Evolutionary conservation across 2,113 vertebrate species (phyloP).

Genomic region (Lycocorax pyrrhopterus): DNA sequence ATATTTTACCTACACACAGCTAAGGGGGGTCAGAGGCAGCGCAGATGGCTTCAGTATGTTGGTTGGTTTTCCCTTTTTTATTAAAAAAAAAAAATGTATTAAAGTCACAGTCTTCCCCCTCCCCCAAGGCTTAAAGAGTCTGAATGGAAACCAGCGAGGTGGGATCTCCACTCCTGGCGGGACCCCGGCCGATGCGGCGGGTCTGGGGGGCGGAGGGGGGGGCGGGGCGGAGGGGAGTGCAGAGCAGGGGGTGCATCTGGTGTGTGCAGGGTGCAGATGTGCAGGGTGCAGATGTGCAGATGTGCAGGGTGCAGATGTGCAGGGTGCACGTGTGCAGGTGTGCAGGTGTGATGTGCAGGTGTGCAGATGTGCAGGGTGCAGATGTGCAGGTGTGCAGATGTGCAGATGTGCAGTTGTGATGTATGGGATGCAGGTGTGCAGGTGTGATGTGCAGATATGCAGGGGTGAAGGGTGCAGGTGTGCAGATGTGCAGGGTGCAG

Average conservation of each 20-base stretch:
- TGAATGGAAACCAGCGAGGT: neutral
- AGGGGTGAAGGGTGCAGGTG: too few relatives aligned
- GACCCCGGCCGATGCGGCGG: fast-evolving
- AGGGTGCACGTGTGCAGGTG: neutral
- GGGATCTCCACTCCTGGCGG: neutral
- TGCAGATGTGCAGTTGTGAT: neutral
- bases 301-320: neutral
- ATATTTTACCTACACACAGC: slow-evolving; percentile 74
- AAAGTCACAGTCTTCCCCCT: slow-evolving; percentile 49
- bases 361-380: too few relatives aligned
- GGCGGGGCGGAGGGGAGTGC: neutral
- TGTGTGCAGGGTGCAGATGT: neutral
- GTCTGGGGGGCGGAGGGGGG: neutral
- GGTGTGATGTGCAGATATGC: neutral
- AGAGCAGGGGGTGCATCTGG: neutral
- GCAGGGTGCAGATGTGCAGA: neutral
- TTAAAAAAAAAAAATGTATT: slow-evolving; percentile 24
- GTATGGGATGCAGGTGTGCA: too few relatives aligned
- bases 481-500: neutral
- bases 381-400: too few relatives aligned
- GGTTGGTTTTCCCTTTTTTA: slow-evolving; percentile 22
- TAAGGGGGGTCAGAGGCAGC: slow-evolving; percentile 55
- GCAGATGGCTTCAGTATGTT: slow-evolving; percentile 63
- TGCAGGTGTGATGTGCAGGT: too few relatives aligned
- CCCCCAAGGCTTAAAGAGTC: neutral